A percentile compares a stretch with the other conserved stretches of the same genome.
Evolutionary conservation across 1,140 invertebrate species (phyloP).

Genomic region (Chymomyza costata): DNA sequence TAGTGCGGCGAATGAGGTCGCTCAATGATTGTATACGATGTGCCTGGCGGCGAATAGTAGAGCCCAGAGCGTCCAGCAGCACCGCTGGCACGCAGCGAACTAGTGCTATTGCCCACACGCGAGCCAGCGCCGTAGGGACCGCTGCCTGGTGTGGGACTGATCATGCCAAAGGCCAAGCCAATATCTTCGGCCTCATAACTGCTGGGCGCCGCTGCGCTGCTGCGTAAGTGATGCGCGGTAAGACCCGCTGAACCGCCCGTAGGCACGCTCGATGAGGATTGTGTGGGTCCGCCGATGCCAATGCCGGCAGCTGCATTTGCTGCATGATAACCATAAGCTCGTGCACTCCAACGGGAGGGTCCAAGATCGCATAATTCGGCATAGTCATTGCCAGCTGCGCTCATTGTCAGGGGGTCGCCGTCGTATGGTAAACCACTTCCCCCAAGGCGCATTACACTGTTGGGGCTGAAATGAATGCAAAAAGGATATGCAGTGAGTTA

Average conservation of each 20-base stretch:
- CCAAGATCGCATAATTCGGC: conserved; percentile 76
- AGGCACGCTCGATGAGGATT: conserved; percentile 71
- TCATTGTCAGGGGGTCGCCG: conserved; percentile 75
- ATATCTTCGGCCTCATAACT: conserved; percentile 75
- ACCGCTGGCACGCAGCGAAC: conserved; percentile 63
- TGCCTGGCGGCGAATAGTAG: conserved; percentile 83
- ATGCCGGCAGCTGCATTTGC: conserved; percentile 33
- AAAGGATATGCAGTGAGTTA: too few relatives aligned
- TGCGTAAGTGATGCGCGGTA: conserved; percentile 62
- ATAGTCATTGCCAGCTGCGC: conserved; percentile 75
- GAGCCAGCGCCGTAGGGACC: conserved; percentile 52
- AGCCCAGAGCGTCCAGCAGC: conserved; percentile 77
- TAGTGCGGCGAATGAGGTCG: conserved; percentile 84
- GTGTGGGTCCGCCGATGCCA: conserved; percentile 45
- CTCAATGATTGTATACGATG: conserved; percentile 90
- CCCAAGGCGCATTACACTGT: conserved; percentile 75
- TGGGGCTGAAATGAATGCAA: conserved; percentile 38
- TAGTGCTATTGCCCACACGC: conserved; percentile 70
- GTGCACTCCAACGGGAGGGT: conserved; percentile 74
- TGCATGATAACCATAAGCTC: conserved; percentile 68
- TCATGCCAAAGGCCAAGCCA: conserved; percentile 65
- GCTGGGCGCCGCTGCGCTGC: conserved; percentile 51
- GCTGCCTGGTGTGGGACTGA: conserved; percentile 68
- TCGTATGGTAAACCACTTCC: conserved; percentile 75
- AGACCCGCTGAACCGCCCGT: conserved; percentile 66